Percentiles rank a stretch among this genome's conserved stretches.
These are phyloP conservation scores for Ctenochaetus hawaiiensis DNA, from an alignment of 2,797 vertebrate genomes.

Conservation along the genomic window DNA sequence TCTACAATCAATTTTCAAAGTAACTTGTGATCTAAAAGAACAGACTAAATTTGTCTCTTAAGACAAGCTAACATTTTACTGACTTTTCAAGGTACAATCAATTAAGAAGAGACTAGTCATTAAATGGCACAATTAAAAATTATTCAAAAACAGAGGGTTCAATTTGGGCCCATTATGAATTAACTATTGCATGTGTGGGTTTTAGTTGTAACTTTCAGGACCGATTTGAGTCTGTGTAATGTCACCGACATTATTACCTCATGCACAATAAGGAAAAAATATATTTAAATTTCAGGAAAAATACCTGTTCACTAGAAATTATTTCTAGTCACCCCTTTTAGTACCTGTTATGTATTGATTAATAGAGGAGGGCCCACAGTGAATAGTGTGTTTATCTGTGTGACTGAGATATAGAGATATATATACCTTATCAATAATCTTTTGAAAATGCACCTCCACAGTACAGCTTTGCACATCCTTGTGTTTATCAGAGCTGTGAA, in stretches of 20 bases:
- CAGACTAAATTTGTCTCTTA: slow-evolving; percentile 11
- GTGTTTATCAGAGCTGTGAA: slow-evolving; percentile 95
- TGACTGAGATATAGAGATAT: slow-evolving; percentile 25
- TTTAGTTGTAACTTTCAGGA: slow-evolving; percentile 57
- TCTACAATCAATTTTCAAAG: slow-evolving; percentile 2
- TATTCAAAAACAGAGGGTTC: slow-evolving; percentile 42
- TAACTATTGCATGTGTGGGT: slow-evolving; percentile 44
- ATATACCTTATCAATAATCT: slow-evolving; percentile 97
- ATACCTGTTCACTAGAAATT: slow-evolving; percentile 21
- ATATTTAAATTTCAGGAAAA: slow-evolving; percentile 38
- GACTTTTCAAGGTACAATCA: slow-evolving; percentile 30
- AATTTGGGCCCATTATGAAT: slow-evolving; percentile 45
- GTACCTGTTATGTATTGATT: neutral
- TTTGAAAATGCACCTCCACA: slow-evolving; percentile 98
- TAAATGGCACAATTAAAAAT: slow-evolving; percentile 30
- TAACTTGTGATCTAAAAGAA: slow-evolving; percentile 16
- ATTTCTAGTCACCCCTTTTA: slow-evolving; percentile 8
- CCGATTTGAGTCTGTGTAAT: slow-evolving; percentile 59
- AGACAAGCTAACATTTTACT: neutral
- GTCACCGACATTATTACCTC: slow-evolving; percentile 53
- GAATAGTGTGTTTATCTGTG: slow-evolving; percentile 34
- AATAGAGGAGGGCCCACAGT: slow-evolving; percentile 21
- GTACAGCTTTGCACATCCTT: slow-evolving; percentile 94
- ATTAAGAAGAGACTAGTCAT: slow-evolving; percentile 14
- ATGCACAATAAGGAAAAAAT: slow-evolving; percentile 5